Percentiles rank a stretch among this genome's conserved stretches.
Evolutionary conservation across 37 sponge, comb jelly and placozoan species (phyloP).

Genomic region (Agelas oroides): DNA sequence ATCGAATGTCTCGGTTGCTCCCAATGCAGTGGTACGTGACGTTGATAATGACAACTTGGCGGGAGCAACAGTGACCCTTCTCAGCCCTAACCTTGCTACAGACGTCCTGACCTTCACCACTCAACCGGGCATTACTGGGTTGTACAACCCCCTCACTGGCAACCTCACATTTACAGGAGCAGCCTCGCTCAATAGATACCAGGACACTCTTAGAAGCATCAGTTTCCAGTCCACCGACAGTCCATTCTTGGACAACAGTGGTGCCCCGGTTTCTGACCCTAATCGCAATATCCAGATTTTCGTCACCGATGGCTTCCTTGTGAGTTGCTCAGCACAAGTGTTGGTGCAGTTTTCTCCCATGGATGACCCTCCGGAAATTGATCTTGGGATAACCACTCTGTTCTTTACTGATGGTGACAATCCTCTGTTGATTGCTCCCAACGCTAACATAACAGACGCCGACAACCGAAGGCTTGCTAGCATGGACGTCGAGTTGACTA

Average conservation of each 20-base stretch:
- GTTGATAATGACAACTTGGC: slow-evolving; percentile 50
- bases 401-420: slow-evolving; percentile 53
- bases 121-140: background rate
- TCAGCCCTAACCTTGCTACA: background rate
- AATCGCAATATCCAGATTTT: slow-evolving; percentile 34
- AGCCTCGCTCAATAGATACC: slow-evolving; percentile 47
- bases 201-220: slow-evolving; percentile 23
- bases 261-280: background rate
- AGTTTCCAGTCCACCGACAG: slow-evolving; percentile 52
- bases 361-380: slow-evolving; percentile 58
- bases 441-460: slow-evolving; percentile 47
- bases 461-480: slow-evolving; percentile 47
- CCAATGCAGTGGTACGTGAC: slow-evolving; percentile 34
- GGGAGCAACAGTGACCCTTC: slow-evolving; percentile 51
- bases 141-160: slow-evolving; percentile 24
- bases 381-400: background rate
- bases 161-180: slow-evolving; percentile 46
- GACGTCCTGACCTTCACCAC: slow-evolving; percentile 7
- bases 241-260: slow-evolving; percentile 66
- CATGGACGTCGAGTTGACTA: slow-evolving; percentile 16
- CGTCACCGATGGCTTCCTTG: slow-evolving; percentile 64
- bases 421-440: slow-evolving; percentile 36
- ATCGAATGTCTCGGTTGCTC: slow-evolving; percentile 14
- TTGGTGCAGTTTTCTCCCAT: slow-evolving; percentile 52
- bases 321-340: slow-evolving; percentile 23